Evolutionary conservation across 2,113 vertebrate genomes (phyloP), one percentile per base, ranked within the genome.

Genomic region (Pteronura brasiliensis): DNA sequence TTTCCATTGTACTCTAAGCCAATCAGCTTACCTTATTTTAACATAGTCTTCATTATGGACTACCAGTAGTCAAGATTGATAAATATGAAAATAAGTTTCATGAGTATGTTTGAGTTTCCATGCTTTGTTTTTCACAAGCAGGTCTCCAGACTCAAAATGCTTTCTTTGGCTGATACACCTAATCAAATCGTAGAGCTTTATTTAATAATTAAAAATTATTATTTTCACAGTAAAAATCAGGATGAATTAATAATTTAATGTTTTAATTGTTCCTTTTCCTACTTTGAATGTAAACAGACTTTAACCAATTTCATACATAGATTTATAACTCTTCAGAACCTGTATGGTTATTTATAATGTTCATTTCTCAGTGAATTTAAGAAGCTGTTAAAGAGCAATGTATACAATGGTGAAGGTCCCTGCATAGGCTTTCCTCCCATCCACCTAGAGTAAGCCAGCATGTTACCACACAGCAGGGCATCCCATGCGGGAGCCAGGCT

Each of bases 161-260:
- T 77, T 95, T 92, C 90, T 93, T 81, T 65, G 47, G 20, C 65
- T 79, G 27, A 79, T 49, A 61, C 7, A 57, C 47, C 93, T 88
- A 93, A 82, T 88, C 90, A 94, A 82, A 47, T 57, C 29, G 63
- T 52, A 49, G 7, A 11, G 1, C 15, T 91, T 42, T 93, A 52
- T 71, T 84, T 85, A 91, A 93, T 97, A 42, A 96, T 76, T 94
- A 36, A 42, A 96, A 96, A 31, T 82, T 4, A 87, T 79, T 89
- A 85, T 92, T 80, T 97, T 79, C n/a, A 93, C 8, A 79, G 14
- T 74, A 49, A 86, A 94, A 93, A 94, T 90, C 42, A 86, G 29
- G 14, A 55, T 71, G 8, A 96, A 67, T 82, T 93, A 81, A 80
- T 80, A 47, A 95, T 76, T 93, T 69, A 90, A 15, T 92, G 17